A percentile compares a stretch with the other conserved stretches of the same genome.
phyloP scores from a whole-genome alignment of 2,797 vertebrate genomes.

The Notoglanidium macrostoma region DNA sequence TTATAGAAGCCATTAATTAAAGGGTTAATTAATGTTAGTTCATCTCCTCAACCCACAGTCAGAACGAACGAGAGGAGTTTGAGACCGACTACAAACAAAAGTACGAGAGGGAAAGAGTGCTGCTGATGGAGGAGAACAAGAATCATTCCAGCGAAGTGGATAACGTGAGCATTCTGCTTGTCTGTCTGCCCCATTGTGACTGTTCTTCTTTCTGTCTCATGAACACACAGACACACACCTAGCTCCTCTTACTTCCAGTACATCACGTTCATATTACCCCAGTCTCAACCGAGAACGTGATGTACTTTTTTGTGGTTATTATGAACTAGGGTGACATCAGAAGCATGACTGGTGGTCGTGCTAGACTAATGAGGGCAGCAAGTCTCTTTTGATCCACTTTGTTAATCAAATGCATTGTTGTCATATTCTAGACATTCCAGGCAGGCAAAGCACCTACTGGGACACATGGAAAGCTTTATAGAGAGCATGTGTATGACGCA shows the following conservation, averaged over 20 bases:
- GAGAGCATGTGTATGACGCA: background rate
- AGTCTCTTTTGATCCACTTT: conserved; percentile 1
- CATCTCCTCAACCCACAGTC: conserved; percentile 67
- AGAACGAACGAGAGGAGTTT: conserved; percentile 92
- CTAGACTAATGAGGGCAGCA: background rate
- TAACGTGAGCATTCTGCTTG: conserved; percentile 77
- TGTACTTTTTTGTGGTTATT: conserved; percentile 5
- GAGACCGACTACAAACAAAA: conserved; percentile 93
- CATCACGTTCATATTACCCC: conserved; percentile 23
- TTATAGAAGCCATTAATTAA: background rate
- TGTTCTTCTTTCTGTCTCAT: background rate
- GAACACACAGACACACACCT: background rate
- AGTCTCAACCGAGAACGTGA: conserved; percentile 7
- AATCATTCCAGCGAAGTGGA: conserved; percentile 92
- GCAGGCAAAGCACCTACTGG: conserved; percentile 19
- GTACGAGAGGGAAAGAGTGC: conserved; percentile 87
- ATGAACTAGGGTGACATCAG: background rate
- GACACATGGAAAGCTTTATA: conserved; percentile 11
- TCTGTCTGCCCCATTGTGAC: background rate
- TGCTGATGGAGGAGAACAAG: conserved; percentile 91
- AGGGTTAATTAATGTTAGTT: background rate
- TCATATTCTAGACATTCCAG: background rate
- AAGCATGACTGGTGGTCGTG: background rate
- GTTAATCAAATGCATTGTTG: conserved; percentile 13
- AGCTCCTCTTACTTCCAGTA: background rate